Conservation (phyloP, 2,797 vertebrate species). For the Toxotes lorentzi region DNA sequence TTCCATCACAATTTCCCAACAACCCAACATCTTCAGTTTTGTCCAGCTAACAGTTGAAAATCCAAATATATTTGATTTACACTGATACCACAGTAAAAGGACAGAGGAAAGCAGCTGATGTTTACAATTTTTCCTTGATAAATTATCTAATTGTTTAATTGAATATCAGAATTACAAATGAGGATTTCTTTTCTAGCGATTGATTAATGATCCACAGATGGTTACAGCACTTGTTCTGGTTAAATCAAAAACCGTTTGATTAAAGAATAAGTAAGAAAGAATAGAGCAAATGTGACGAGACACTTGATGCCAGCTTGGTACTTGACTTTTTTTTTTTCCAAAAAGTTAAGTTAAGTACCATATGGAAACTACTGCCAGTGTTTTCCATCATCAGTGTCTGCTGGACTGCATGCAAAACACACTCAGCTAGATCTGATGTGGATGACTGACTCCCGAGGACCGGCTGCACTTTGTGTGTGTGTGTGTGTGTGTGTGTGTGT, state of each 20-base stretch:
- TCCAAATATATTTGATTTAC: neutral
- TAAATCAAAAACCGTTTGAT: neutral
- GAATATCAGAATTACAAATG: neutral
- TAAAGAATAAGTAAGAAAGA: neutral
- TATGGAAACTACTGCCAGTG: constrained; percentile 51
- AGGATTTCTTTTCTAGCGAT: neutral
- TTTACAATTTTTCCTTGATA: neutral
- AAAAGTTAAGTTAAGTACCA: too few species aligned
- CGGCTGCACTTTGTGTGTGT: constrained; percentile 17
- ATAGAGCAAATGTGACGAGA: neutral
- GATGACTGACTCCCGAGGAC: constrained; percentile 51
- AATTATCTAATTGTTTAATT: neutral
- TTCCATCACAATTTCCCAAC: neutral
- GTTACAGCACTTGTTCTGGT: neutral
- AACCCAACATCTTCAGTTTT: too few species aligned
- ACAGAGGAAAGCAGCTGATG: neutral
- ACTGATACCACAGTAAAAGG: neutral
- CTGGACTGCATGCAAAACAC: constrained; percentile 43
- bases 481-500: constrained; percentile 12
- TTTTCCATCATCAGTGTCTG: constrained; percentile 51
- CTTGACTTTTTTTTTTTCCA: neutral
- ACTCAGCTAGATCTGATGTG: constrained; percentile 36
- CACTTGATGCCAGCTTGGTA: neutral
- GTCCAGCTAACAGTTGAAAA: too few species aligned
- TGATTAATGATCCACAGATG: neutral